Evolutionary conservation across 2,797 vertebrate genomes (phyloP).

Genomic region (Pipistrellus kuhlii): DNA sequence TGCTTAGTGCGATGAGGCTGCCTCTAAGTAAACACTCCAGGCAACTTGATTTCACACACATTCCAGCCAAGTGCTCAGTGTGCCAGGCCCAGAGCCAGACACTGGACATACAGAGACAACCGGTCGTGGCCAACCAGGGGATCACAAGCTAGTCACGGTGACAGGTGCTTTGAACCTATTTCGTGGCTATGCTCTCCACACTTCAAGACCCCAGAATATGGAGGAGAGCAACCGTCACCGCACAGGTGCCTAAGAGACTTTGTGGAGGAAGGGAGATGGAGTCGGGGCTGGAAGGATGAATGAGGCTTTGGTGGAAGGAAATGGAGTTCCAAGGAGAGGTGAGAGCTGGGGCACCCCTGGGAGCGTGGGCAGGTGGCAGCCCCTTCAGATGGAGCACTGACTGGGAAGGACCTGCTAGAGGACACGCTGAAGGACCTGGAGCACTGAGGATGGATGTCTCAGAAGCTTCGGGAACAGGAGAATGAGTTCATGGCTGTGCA

Average conservation of each 20-base stretch:
- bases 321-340: neutral
- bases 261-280: slow-evolving; percentile 27
- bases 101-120: neutral
- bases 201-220: neutral
- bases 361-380: accelerated
- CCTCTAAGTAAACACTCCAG: neutral
- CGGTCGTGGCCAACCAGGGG: neutral
- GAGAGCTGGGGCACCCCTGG: neutral
- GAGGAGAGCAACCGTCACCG: neutral
- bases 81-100: neutral
- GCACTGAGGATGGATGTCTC: neutral
- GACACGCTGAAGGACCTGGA: accelerated
- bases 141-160: slow-evolving; percentile 33
- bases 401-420: neutral
- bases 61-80: slow-evolving; percentile 20
- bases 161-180: slow-evolving; percentile 63
- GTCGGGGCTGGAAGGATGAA: neutral
- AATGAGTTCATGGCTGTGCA: neutral
- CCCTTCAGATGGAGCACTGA: accelerated
- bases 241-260: neutral
- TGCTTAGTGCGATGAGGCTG: neutral
- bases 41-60: slow-evolving; percentile 8
- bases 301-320: neutral
- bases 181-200: slow-evolving; percentile 46
- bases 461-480: neutral